Evolutionary conservation across 37 sponge, comb jelly and placozoan species (phyloP), one percentile per base, ranked within the genome.

Genomic region (Ephydatia muelleri): DNA sequence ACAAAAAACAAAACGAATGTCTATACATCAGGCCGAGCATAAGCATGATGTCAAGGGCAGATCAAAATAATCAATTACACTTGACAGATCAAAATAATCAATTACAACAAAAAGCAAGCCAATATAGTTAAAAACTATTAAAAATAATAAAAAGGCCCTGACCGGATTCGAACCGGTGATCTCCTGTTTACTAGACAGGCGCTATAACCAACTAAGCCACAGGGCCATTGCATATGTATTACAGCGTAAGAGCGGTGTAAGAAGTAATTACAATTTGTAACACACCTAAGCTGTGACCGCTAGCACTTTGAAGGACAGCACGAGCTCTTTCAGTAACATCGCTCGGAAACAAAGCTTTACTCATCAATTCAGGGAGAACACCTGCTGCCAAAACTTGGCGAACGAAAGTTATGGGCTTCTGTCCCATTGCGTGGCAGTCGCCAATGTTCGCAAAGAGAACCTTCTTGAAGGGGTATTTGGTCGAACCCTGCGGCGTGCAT

Each of bases 391-490:
- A 31, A 6, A 93, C 81, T 88, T 98, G 97, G 23, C 99, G 81
- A 23, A 88, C 79, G 70, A 96, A 98, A 19, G 99, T 94, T 28
- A 96, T 68, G 9, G 97, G 95, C 65, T 79, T 80, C 85, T 98
- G 97, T 21, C 89, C 92, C 91, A 94, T 91, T 14, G 93, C 97
- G 47, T 98, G 99, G 12, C 91, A 91, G 79, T 98, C 94, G 23
- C 99, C 99, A 74, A 98, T 98, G 78, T 98, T 98, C 49, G 91
- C 93, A 78, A 73, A 87, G 80, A 96, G 78, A 3, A 98, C 81
- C 9, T 83, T 67, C 19, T 87, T 49, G 65, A 98, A 98, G 12
- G 94, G 98, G 5, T 78, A 88, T 29, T 26, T 31, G 37, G 57
- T 72, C 6, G 35, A 29, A 32, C 88, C 84, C 86, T 85, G 81